Evolutionary conservation across 2,113 vertebrate genomes (phyloP).

Genomic region (Rhynchopsitta pachyrhyncha): DNA sequence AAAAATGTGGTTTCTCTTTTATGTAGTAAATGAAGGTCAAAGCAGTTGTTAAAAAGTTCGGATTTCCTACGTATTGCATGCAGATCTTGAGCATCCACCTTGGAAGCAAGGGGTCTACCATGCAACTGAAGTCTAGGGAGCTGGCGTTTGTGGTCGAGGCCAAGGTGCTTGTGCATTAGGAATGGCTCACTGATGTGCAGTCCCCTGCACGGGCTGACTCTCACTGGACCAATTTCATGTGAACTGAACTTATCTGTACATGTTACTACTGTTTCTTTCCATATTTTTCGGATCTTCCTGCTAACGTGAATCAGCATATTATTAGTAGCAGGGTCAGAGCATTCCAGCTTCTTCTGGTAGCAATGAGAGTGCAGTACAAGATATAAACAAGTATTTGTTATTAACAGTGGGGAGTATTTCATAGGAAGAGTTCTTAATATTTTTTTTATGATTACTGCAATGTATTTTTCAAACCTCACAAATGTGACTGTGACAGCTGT

Average conservation of each 20-base stretch:
- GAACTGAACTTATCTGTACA: not conserved
- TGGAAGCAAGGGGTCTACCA: not conserved
- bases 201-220: not conserved
- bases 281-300: not conserved
- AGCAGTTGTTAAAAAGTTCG: not conserved
- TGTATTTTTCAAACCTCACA: not conserved
- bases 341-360: not conserved
- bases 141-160: rapidly evolving
- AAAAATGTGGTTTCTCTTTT: not conserved
- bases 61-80: not conserved
- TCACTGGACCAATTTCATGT: not conserved
- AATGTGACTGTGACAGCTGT: not conserved
- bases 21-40: not conserved
- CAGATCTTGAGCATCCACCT: not conserved
- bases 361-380: not conserved
- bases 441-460: not conserved
- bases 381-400: not conserved
- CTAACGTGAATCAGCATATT: not conserved
- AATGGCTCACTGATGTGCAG: not conserved
- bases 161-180: not conserved
- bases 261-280: not conserved
- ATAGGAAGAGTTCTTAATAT: not conserved
- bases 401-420: not conserved
- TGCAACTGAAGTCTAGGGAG: not conserved
- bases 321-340: not conserved